These are phyloP conservation scores for Meteorus sp. DNA, from an alignment of 1,140 invertebrate genomes.

Conservation along the genomic window DNA sequence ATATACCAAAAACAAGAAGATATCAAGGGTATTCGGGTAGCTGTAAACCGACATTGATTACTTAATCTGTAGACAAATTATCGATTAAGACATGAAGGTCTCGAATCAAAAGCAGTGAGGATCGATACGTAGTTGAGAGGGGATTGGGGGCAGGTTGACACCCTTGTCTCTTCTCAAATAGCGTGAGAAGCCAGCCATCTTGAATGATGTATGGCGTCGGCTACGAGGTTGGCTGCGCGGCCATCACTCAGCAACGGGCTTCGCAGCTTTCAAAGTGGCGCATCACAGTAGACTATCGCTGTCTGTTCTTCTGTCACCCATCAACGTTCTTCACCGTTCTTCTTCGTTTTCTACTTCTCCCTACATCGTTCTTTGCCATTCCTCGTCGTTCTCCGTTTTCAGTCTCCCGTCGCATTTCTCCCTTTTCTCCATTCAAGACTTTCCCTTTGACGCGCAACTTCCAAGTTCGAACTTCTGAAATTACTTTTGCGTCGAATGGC, in stretches of 20 bases:
- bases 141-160: constrained; percentile 48
- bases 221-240: constrained; percentile 58
- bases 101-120: constrained; percentile 44
- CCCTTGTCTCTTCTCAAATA: constrained; percentile 44
- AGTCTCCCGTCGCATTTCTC: background rate
- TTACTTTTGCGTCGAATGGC: constrained; percentile 23
- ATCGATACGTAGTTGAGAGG: constrained; percentile 27
- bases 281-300: constrained; percentile 14
- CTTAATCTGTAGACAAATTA: too few species aligned
- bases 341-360: background rate
- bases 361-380: background rate
- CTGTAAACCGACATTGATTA: too few species aligned
- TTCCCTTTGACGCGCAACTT: background rate
- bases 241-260: constrained; percentile 54
- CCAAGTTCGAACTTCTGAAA: constrained; percentile 25
- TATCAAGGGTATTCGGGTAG: too few species aligned
- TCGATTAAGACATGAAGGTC: constrained; percentile 44
- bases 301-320: constrained; percentile 15
- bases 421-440: background rate
- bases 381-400: background rate
- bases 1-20: too few species aligned
- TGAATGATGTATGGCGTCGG: constrained; percentile 62
- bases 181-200: constrained; percentile 56
- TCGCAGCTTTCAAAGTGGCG: constrained; percentile 23
- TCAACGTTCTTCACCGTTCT: background rate